Conservation (phyloP, 2,797 vertebrate species). For the Ceyx erithaca region DNA sequence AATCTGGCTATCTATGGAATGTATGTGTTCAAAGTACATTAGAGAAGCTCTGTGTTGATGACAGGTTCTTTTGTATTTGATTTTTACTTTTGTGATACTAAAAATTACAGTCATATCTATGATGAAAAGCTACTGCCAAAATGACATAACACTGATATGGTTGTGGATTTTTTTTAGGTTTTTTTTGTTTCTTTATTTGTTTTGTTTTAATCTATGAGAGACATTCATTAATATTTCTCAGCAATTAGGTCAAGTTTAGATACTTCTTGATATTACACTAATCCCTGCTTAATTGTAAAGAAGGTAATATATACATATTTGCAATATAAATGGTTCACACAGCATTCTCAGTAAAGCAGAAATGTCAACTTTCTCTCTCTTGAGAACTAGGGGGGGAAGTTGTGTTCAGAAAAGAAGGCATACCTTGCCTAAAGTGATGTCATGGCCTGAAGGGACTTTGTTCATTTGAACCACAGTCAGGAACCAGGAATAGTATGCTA, state of each 20-base stretch:
- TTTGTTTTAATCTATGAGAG: not conserved
- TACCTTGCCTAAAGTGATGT: not conserved
- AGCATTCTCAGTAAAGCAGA: not conserved
- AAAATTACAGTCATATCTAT: not conserved
- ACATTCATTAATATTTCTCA: not conserved
- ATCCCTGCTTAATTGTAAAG: not conserved
- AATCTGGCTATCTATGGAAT: not conserved
- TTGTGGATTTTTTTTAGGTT: too few relatives aligned
- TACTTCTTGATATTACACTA: not conserved
- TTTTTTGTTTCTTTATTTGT: too few relatives aligned
- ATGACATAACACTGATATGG: not conserved
- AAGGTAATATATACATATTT: not conserved
- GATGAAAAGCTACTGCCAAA: not conserved
- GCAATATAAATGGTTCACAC: not conserved
- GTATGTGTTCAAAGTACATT: not conserved
- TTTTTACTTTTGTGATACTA: not conserved
- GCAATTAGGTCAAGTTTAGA: not conserved
- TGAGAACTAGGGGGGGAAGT: not conserved
- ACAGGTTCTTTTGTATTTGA: not conserved
- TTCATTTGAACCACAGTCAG: not conserved
- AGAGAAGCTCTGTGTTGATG: not conserved
- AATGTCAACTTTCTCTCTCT: not conserved
- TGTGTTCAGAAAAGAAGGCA: not conserved
- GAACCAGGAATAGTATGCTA: not conserved
- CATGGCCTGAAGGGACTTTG: not conserved